Evolutionary conservation across 2,888 invertebrate genomes (phyloP), one percentile per base, ranked within the genome.

Genomic region (Pterostichus niger): DNA sequence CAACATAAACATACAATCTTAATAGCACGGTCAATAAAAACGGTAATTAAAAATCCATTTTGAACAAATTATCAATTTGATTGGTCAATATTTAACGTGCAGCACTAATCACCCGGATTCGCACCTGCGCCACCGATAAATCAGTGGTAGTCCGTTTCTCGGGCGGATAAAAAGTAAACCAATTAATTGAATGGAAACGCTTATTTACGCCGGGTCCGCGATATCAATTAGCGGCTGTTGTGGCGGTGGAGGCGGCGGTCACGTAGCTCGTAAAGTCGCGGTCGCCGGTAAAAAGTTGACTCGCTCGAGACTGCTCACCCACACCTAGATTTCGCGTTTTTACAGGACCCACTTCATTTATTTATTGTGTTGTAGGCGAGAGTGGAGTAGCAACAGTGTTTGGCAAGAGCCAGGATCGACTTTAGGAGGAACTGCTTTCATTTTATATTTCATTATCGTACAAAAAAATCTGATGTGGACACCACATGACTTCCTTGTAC

Each of bases 311-410:
- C 44, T 31, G 56, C 35, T 71, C 81, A 81, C 81, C 81, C 81
- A 73, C 81, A 81, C 73, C 81, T 81, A 56, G 59, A 56, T 44
- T 81, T 73, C 54, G 81, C 71, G 81, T 71, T 73, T 81, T 81
- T 81, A 64, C 54, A 46, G 49, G 13, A 40, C 17, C 33, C 24
- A 35, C 13, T 17, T 13, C 71, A 52, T 33, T 68, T 80, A 52
- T 80, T 80, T 80, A 80, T 80, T 68, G 40, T 49, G 13, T 35
- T 80, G 80, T 80, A 68, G 68, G 71, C 79, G 77, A 54, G 15
- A 76, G 17, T 76, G 24, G 76, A 77, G 31, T 11, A 10, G 46
- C 40, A 10, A 75, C 75, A 75, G 9, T 56, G 56, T 56, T 17
- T 56, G 10, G 1, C 17, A 7, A 2, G 6, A 40, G 5, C 2